Evolutionary conservation across 2,797 vertebrate species (phyloP).

Genomic region (Sebastes vulpes): DNA sequence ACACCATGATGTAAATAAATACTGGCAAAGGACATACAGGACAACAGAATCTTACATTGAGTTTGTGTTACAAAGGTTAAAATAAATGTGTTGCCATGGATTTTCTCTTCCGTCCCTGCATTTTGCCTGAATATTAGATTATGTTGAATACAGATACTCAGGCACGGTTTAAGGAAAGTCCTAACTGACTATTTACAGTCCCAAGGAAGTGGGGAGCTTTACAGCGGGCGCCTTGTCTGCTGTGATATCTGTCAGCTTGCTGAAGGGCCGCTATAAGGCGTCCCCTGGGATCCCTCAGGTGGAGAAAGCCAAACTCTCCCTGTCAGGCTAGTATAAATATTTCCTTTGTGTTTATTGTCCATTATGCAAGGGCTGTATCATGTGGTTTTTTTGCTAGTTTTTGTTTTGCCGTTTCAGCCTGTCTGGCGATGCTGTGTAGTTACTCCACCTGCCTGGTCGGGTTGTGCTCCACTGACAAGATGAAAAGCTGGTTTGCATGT

Average conservation of each 20-base stretch:
- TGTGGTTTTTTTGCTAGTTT: constrained; percentile 8
- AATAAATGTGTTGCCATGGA: background rate
- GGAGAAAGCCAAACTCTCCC: constrained; percentile 60
- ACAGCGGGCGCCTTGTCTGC: constrained; percentile 62
- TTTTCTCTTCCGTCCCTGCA: background rate
- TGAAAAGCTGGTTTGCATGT: constrained; percentile 57
- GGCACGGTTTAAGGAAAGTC: constrained; percentile 30
- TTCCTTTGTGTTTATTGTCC: constrained; percentile 76
- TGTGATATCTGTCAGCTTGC: constrained; percentile 76
- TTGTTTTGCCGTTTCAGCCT: constrained; percentile 25
- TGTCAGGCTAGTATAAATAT: constrained; percentile 78
- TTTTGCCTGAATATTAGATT: constrained; percentile 35
- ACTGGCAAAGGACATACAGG: background rate
- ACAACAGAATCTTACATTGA: background rate
- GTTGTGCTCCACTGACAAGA: constrained; percentile 38
- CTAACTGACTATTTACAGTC: constrained; percentile 56
- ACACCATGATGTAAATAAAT: background rate
- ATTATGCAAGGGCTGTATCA: constrained; percentile 59
- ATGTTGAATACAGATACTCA: constrained; percentile 10
- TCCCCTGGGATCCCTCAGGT: constrained; percentile 71
- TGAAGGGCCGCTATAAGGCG: constrained; percentile 51
- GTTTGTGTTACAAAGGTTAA: background rate
- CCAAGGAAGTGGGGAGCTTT: constrained; percentile 47
- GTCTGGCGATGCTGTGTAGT: constrained; percentile 33
- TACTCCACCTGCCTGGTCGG: constrained; percentile 38